These are phyloP conservation scores for Belgica antarctica DNA, from an alignment of 2,888 invertebrate genomes.

Conservation along the genomic window DNA sequence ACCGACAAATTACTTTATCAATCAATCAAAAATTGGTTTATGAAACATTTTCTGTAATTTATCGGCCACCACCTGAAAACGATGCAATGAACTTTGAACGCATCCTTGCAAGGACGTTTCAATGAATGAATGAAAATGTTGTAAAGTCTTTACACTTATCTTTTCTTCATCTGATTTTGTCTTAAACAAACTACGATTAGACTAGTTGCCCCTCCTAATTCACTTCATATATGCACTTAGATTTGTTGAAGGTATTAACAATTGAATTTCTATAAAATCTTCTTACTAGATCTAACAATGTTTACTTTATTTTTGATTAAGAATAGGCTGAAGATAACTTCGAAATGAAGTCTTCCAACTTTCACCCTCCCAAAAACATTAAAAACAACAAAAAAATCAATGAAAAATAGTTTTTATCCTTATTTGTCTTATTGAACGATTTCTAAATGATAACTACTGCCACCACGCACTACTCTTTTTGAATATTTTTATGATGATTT, in stretches of 20 bases:
- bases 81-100: too few relatives aligned
- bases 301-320: not conserved
- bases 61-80: too few relatives aligned
- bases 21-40: not conserved
- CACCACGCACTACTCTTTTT: not conserved
- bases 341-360: not conserved
- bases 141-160: not conserved
- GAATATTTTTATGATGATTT: not conserved
- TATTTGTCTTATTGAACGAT: not conserved
- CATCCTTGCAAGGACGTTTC: too few relatives aligned
- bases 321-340: constrained; percentile 9
- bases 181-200: not conserved
- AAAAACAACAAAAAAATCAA: not conserved
- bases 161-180: not conserved
- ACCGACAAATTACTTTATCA: too few relatives aligned
- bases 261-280: not conserved
- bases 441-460: not conserved
- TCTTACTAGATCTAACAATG: not conserved
- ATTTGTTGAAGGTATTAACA: not conserved
- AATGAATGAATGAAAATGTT: constrained; percentile 13
- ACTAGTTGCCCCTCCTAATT: constrained; percentile 6
- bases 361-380: not conserved
- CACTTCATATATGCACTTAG: not conserved
- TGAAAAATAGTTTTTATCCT: not conserved
- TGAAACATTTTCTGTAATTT: too few relatives aligned